These are phyloP conservation scores for Brachynemurus nebulosus DNA, from an alignment of 2,888 invertebrate species.

Conservation along the genomic window DNA sequence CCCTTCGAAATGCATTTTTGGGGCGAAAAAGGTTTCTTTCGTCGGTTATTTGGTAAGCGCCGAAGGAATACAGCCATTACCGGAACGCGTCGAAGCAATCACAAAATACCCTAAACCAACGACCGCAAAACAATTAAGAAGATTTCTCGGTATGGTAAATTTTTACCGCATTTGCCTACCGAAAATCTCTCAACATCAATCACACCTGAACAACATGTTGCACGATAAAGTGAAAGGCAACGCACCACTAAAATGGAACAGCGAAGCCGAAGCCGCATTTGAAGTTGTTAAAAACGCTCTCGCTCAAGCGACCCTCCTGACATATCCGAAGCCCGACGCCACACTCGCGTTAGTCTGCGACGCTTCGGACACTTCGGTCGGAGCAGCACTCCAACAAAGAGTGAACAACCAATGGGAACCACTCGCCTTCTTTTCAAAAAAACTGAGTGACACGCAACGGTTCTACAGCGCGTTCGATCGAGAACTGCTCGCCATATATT, in stretches of 20 bases:
- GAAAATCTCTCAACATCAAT: constrained; percentile 23
- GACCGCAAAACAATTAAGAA: constrained; percentile 21
- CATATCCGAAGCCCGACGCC: not conserved
- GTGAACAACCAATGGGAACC: constrained; percentile 21
- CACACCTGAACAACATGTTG: constrained; percentile 23
- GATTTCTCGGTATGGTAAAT: constrained; percentile 26
- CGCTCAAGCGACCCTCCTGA: not conserved
- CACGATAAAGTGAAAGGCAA: constrained; percentile 21
- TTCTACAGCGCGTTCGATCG: not conserved
- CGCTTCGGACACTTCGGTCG: not conserved
- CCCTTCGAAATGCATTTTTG: constrained; percentile 19
- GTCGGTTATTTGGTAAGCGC: constrained; percentile 20
- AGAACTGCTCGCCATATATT: constrained; percentile 27
- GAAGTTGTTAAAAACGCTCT: not conserved
- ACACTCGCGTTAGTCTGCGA: not conserved
- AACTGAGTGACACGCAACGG: constrained; percentile 21
- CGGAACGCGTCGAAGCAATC: constrained; percentile 23
- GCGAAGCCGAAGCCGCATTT: not conserved
- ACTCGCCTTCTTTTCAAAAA: constrained; percentile 23
- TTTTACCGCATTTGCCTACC: constrained; percentile 26
- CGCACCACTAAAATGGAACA: constrained; percentile 14
- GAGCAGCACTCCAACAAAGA: not conserved
- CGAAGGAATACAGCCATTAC: constrained; percentile 23
- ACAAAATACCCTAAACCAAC: constrained; percentile 18
- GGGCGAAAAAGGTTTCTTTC: constrained; percentile 17